These are phyloP conservation scores for Torymus auratus DNA, from an alignment of 2,888 invertebrate genomes.

Conservation along the genomic window DNA sequence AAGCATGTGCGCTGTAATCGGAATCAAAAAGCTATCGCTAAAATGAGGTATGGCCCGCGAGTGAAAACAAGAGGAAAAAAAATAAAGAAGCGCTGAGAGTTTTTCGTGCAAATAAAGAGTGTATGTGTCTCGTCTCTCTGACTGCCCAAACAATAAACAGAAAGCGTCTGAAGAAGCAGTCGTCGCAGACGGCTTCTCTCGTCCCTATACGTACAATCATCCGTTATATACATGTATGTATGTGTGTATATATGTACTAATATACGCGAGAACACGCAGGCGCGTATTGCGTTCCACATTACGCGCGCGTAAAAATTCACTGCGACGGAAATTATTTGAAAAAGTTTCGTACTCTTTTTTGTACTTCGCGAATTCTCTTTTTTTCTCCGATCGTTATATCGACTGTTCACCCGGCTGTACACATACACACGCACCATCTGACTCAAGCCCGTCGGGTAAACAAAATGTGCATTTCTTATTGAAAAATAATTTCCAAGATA, in stretches of 20 bases:
- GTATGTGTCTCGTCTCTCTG: slow-evolving; percentile 13
- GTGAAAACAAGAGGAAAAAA: slow-evolving; percentile 12
- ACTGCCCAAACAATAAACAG: slow-evolving; percentile 27
- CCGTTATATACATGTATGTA: not conserved
- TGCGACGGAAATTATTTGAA: slow-evolving; percentile 34
- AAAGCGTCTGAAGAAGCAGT: not conserved
- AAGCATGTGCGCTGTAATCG: slow-evolving; percentile 16
- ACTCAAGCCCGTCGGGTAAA: too few relatives aligned
- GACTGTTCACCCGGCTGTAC: not conserved
- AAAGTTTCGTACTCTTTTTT: slow-evolving; percentile 41
- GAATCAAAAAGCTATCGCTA: slow-evolving; percentile 48
- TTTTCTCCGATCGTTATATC: not conserved
- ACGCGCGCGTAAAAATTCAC: not conserved
- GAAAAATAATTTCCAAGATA: too few relatives aligned
- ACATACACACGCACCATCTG: too few relatives aligned
- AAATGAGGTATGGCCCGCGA: slow-evolving; percentile 26
- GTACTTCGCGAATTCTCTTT: slow-evolving; percentile 19
- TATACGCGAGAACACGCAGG: slow-evolving; percentile 5
- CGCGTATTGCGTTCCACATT: not conserved
- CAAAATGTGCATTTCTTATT: too few relatives aligned
- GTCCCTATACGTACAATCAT: slow-evolving; percentile 15
- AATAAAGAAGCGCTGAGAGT: not conserved
- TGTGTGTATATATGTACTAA: slow-evolving; percentile 18
- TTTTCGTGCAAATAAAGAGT: slow-evolving; percentile 14
- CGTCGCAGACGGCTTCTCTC: not conserved